phyloP scores from a whole-genome alignment of 2,113 vertebrate genomes.

The Chaetodon trifascialis region DNA sequence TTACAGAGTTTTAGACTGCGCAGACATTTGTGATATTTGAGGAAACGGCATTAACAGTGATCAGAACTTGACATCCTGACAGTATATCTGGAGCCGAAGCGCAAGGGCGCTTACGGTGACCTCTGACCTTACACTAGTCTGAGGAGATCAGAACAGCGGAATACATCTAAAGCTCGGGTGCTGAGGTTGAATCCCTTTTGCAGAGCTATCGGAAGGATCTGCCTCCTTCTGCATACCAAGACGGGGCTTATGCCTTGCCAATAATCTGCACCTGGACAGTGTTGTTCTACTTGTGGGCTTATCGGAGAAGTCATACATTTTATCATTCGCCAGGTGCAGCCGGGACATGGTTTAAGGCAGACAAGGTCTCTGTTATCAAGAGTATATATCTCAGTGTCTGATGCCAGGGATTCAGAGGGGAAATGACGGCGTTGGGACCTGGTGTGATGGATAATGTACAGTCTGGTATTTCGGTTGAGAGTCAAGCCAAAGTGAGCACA shows the following conservation, averaged over 20 bases:
- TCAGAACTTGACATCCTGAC: slow-evolving; percentile 69
- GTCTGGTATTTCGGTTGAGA: slow-evolving; percentile 55
- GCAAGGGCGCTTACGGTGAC: slow-evolving; percentile 54
- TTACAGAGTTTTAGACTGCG: slow-evolving; percentile 48
- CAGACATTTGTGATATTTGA: slow-evolving; percentile 64
- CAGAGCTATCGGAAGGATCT: slow-evolving; percentile 77
- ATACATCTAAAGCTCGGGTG: slow-evolving; percentile 77
- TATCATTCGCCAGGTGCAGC: slow-evolving; percentile 81
- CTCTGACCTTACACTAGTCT: slow-evolving; percentile 75
- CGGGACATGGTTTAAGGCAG: slow-evolving; percentile 71
- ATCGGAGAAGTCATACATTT: slow-evolving; percentile 74
- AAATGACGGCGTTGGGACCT: slow-evolving; percentile 56
- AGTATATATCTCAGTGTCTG: slow-evolving; percentile 67
- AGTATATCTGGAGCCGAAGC: slow-evolving; percentile 48
- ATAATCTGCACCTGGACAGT: slow-evolving; percentile 82
- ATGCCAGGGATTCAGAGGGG: slow-evolving; percentile 67
- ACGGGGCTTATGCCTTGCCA: slow-evolving; percentile 70
- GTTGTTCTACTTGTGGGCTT: slow-evolving; percentile 78
- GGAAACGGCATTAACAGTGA: slow-evolving; percentile 64
- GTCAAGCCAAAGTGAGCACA: slow-evolving; percentile 15
- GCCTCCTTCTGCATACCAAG: slow-evolving; percentile 82
- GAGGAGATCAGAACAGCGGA: slow-evolving; percentile 78
- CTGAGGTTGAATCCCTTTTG: slow-evolving; percentile 71
- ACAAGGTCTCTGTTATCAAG: slow-evolving; percentile 70
- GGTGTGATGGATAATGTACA: slow-evolving; percentile 45